Base-by-base conservation (phyloP, 2,113 vertebrate species). In the Terrapene triunguis region DNA sequence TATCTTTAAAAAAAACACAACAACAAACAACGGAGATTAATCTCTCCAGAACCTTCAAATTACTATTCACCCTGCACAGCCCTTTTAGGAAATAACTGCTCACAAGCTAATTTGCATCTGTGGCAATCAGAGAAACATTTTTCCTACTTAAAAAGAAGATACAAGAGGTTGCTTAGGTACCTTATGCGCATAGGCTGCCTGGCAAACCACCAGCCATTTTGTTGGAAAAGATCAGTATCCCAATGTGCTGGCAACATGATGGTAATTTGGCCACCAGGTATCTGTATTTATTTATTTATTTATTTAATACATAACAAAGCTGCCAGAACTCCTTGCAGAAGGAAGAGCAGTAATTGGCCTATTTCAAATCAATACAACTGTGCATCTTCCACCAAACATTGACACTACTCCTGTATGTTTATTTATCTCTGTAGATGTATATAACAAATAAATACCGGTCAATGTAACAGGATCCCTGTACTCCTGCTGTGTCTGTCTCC, bases 171-270 rank as follows among this genome's bases (percentile, higher is more conserved):
- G 72, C 42, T 47, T 78, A 78, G 25, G 42, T 25, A 27, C 38
- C 42, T 47, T 78, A 44, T 27, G 88, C 78, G 92, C 82, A 13
- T 80, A 80, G 84, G 50, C 42, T 1, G 74, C 62, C 91, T 93
- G 84, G 47, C 87, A 92, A 94, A 90, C 47, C 17, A 47, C 42
- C 74, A 8, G 42, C 74, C 44, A 78, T 76, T 80, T 42, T 35
- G 59, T 44, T 87, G 69, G 6, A 82, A 3, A 69, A 87, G 84
- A 96, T 94, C 93, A 78, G 90, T 92, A 93, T 90, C 89, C 29
- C 14, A 55, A 76, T 90, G 79, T 95, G 50, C 93, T 92, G 94
- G 24, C 87, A 93, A 96, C 90, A 94, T 89, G 94, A 95, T 76
- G 83, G 65, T 76, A 81, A 94, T 0, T 14, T 1, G 1, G 90